These are phyloP conservation scores for Arnoldichthys spilopterus DNA, from an alignment of 2,797 vertebrate species.

Conservation along the genomic window DNA sequence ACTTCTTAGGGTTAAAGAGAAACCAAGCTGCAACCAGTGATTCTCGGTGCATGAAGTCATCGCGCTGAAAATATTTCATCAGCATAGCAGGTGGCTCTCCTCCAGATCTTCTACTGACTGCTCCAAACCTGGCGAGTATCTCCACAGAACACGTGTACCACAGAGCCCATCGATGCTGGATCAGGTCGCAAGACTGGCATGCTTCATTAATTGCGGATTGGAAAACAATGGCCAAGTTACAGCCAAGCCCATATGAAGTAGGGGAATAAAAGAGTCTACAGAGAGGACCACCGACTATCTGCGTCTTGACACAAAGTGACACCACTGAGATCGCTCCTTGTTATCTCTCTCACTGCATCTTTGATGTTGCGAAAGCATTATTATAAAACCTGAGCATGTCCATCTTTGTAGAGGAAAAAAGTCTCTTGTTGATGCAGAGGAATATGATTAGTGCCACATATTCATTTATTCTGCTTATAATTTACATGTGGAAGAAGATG, in stretches of 20 bases:
- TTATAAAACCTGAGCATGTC: neutral
- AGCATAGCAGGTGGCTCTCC: slow-evolving; percentile 13
- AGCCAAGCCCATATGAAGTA: slow-evolving; percentile 35
- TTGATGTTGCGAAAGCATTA: slow-evolving; percentile 5
- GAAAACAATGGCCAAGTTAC: slow-evolving; percentile 25
- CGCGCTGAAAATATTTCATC: slow-evolving; percentile 34
- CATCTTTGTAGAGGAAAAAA: neutral
- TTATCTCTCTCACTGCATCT: slow-evolving; percentile 3
- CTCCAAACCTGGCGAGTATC: slow-evolving; percentile 19
- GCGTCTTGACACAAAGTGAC: slow-evolving; percentile 15
- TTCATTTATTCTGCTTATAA: slow-evolving; percentile 4
- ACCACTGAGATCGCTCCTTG: slow-evolving; percentile 2
- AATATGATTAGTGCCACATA: slow-evolving; percentile 4
- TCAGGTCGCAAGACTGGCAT: slow-evolving; percentile 6
- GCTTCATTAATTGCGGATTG: slow-evolving; percentile 45
- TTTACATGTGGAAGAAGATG: neutral
- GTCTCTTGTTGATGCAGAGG: slow-evolving; percentile 10
- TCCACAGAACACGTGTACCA: slow-evolving; percentile 29
- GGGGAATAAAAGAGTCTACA: slow-evolving; percentile 25
- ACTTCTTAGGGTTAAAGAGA: neutral
- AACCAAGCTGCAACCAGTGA: neutral
- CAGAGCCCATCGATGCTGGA: slow-evolving; percentile 18
- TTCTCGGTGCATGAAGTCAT: neutral
- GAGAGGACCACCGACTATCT: slow-evolving; percentile 26
- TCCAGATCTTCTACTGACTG: neutral